phyloP scores from a whole-genome alignment of 2,888 invertebrate species.

The Apamea monoglypha region DNA sequence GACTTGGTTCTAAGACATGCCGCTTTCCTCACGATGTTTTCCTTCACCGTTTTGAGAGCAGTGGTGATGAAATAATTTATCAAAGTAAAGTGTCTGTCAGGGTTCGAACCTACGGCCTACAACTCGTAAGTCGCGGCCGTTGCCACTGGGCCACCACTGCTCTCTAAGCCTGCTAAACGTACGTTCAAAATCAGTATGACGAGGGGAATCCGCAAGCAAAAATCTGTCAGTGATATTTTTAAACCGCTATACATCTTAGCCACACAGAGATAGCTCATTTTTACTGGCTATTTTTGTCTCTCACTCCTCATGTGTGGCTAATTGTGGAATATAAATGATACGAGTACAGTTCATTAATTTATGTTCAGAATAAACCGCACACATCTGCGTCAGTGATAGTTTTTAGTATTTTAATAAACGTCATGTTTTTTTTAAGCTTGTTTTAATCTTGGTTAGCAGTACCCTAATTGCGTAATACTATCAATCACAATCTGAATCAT shows the following conservation, averaged over 20 bases:
- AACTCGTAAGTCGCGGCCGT: no score
- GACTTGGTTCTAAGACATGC: no score
- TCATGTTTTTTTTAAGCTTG: not conserved
- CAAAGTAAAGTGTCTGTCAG: no score
- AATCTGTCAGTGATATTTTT: slow-evolving; percentile 55
- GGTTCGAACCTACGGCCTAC: no score
- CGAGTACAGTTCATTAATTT: slow-evolving; percentile 45
- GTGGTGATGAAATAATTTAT: no score
- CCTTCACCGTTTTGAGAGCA: no score
- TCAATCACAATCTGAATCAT: not conserved
- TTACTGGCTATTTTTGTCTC: slow-evolving; percentile 52
- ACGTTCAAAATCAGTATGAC: not conserved
- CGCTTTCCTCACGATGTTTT: no score
- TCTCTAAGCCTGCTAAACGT: not conserved
- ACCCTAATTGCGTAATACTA: not conserved
- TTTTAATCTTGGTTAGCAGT: no score
- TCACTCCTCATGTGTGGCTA: slow-evolving; percentile 43
- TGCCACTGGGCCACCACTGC: no score
- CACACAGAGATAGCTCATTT: slow-evolving; percentile 54
- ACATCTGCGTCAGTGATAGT: slow-evolving; percentile 30
- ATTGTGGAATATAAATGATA: slow-evolving; percentile 57
- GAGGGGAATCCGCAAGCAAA: slow-evolving; percentile 42
- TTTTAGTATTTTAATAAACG: not conserved
- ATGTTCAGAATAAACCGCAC: slow-evolving; percentile 6
- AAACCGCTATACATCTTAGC: slow-evolving; percentile 58